Conservation (phyloP, 2,797 vertebrate species). For the Melanotaenia pygmaea region DNA sequence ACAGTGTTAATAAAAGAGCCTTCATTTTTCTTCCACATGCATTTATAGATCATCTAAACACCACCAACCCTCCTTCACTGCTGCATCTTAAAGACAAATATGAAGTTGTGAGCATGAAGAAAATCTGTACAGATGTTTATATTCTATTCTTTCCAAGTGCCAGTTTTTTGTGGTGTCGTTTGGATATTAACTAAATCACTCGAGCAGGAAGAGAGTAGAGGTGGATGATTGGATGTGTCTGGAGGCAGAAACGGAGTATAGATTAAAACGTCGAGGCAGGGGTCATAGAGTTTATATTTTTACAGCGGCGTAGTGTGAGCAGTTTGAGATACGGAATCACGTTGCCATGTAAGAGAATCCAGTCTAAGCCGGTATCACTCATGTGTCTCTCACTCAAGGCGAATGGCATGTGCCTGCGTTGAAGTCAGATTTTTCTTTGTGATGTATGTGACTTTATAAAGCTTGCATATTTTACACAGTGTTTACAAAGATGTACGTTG, state of each 20-base stretch:
- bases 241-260: slow-evolving; percentile 65
- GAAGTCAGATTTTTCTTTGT: slow-evolving; percentile 79
- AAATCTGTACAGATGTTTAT: slow-evolving; percentile 82
- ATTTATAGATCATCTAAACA: slow-evolving; percentile 41
- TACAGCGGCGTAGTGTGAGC: slow-evolving; percentile 59
- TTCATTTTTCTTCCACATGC: slow-evolving; percentile 44
- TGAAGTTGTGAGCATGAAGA: slow-evolving; percentile 79
- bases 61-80: slow-evolving; percentile 49
- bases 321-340: slow-evolving; percentile 48
- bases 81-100: slow-evolving; percentile 71
- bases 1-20: slow-evolving; percentile 49
- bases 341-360: slow-evolving; percentile 52
- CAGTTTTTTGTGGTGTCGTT: slow-evolving; percentile 75
- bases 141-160: slow-evolving; percentile 81
- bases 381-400: slow-evolving; percentile 67
- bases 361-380: slow-evolving; percentile 52
- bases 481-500: slow-evolving; percentile 84
- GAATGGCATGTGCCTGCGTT: slow-evolving; percentile 82
- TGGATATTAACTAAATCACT: slow-evolving; percentile 76
- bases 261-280: slow-evolving; percentile 56
- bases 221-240: slow-evolving; percentile 33
- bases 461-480: slow-evolving; percentile 84
- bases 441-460: slow-evolving; percentile 81
- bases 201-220: slow-evolving; percentile 41
- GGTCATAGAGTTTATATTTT: slow-evolving; percentile 78